A percentile compares a stretch with the other conserved stretches of the same genome.
Evolutionary conservation across 2,113 vertebrate genomes (phyloP).

Genomic region (Ahaetulla prasina): DNA sequence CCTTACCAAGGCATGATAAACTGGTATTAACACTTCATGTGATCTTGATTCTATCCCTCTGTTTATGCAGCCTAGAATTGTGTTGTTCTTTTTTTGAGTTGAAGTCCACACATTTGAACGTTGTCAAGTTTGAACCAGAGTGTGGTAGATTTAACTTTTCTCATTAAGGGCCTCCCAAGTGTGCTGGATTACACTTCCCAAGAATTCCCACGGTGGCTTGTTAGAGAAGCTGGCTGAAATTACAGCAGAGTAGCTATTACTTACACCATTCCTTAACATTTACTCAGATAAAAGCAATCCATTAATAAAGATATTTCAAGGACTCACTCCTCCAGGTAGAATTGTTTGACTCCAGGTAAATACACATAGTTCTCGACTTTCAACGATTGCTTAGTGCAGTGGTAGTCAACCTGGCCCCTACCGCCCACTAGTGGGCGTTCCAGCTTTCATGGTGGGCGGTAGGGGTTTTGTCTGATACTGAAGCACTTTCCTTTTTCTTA

Average conservation of each 20-base stretch:
- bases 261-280: background rate
- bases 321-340: background rate
- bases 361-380: background rate
- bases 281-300: background rate
- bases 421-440: too few relatives aligned
- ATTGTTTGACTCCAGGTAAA: background rate
- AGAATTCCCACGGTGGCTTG: background rate
- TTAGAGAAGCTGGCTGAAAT: background rate
- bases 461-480: too few relatives aligned
- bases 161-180: background rate
- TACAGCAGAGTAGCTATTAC: background rate
- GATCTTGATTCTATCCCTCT: too few relatives aligned
- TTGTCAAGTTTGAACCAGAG: background rate
- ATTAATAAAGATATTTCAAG: background rate
- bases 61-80: too few relatives aligned
- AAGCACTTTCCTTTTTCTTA: too few relatives aligned
- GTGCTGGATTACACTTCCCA: background rate
- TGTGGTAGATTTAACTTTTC: background rate
- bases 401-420: too few relatives aligned
- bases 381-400: background rate
- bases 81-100: background rate
- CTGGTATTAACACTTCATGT: too few relatives aligned
- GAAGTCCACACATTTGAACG: background rate
- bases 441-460: too few relatives aligned
- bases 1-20: too few relatives aligned